phyloP scores from a whole-genome alignment of 1,140 invertebrate genomes.

The Aricia agestis region DNA sequence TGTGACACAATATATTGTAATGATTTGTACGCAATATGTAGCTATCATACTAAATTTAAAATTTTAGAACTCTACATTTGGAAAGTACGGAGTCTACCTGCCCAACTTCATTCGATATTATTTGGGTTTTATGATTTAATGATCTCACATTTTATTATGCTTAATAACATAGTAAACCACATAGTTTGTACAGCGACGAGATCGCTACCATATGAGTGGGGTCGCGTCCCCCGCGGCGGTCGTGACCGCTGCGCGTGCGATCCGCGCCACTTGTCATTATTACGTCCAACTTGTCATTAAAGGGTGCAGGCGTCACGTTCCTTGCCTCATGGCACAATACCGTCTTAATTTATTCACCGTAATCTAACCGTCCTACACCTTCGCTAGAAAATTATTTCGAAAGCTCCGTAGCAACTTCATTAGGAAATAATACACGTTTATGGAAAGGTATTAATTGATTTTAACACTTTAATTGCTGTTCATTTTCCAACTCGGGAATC shows the following conservation, averaged over 20 bases:
- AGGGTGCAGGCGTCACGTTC: slow-evolving; percentile 42
- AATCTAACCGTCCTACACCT: not conserved
- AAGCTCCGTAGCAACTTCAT: not conserved
- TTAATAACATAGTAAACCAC: not conserved
- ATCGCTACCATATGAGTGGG: slow-evolving; percentile 37
- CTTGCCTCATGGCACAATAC: slow-evolving; percentile 1
- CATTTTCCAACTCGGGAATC: not conserved
- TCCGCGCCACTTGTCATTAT: slow-evolving; percentile 60
- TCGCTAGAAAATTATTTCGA: not conserved
- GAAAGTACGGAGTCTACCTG: no score
- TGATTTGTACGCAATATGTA: no score
- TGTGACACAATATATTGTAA: no score
- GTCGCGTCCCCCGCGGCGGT: slow-evolving; percentile 51
- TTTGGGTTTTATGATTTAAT: no score
- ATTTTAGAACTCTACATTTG: no score
- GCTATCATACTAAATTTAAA: no score
- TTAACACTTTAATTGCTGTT: not conserved
- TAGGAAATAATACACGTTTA: not conserved
- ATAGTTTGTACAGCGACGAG: slow-evolving; percentile 23
- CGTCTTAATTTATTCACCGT: not conserved
- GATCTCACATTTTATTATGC: no score
- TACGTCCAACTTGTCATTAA: slow-evolving; percentile 37
- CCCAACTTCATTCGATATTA: no score
- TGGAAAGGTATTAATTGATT: not conserved
- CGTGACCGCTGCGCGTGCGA: slow-evolving; percentile 64